Base-by-base conservation (phyloP, 2,797 vertebrate genomes). In the Falco rusticolus region DNA sequence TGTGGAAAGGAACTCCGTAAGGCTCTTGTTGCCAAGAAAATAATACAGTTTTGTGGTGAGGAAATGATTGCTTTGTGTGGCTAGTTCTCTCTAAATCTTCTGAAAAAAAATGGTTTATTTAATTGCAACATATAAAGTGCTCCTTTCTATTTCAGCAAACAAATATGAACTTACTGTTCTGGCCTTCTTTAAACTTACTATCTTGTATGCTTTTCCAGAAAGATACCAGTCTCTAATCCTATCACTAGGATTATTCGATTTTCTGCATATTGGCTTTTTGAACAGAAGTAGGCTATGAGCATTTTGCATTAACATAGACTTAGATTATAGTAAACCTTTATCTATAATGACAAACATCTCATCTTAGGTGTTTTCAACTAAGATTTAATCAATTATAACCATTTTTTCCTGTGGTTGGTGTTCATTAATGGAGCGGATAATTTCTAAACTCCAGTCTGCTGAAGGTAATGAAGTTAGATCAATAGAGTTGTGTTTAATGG, bases 391-490 rank as follows among this genome's bases (percentile, higher is more conserved):
- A 68, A 37, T 89, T 87, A 53, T 25, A 90, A 29, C 31, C 3
- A 37, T 94, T 86, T 93, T 85, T 89, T 54, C 28, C 80, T 60
- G 47, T 47, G 33, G 9, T 76, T 92, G 74, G 13, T 92, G 84
- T 94, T 95, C 82, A 87, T 94, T 93, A 96, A 37, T 69, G 43
- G 31, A 87, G 45, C 69, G 93, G 87, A 79, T 90, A 94, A 95
- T 96, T 97, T 97, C 64, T 76, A 77, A 93, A 90, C 61, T 95
- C 48, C 66, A 89, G 39, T 88, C 74, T 90, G 72, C 63, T 95
- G 94, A 96, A 98, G 97, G 96, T 89, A 97, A 96, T 91, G 65
- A 95, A 92, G 94, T 97, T 94, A 96, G 80, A 95, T 96, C 85
- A 89, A 78, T 78, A 90, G 50, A 92, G 18, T 92, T 95, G 96